Base-by-base conservation (phyloP, 2,113 vertebrate species). In the Balaeniceps rex region DNA sequence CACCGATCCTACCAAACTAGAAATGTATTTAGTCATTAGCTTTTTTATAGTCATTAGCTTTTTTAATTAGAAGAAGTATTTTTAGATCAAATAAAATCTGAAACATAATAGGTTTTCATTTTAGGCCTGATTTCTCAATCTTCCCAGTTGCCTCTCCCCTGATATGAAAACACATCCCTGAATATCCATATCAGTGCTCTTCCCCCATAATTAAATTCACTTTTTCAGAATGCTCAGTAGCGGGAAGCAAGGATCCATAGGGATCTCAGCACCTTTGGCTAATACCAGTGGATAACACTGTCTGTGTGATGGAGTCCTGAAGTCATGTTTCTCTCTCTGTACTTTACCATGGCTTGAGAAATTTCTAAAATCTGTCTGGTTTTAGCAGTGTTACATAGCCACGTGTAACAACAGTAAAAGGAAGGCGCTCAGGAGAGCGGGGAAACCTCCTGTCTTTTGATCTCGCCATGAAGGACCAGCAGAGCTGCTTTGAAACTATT, bases 351-450 rank as follows among this genome's bases (percentile, higher is more conserved):
- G 26, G 28, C 25, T 74, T 78, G 13, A 40, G 75, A 42, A 49
- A 12, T 69, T 14, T 64, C 24, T 54, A 3, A 74, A n/a, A 36
- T 47, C 12, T 49, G 2, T 17, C 14, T 40, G 46, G 10, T 63
- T 83, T 57, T 9, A 0, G 2, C 18, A 29, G n/a, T 31, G n/a
- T 49, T 64, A 11, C 0, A 1, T 10, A 47, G 36, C 26, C 29
- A 11, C 0, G 7, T 31, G 52, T 55, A 33, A 28, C 58, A 51
- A 31, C 47, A 68, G 44, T 42, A 26, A 44, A 72, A 66, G 42
- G 34, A 71, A 72, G 34, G 33, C 11, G 38, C 18, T 64, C 11
- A n/a, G 28, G 21, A 49, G 24, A 42, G 36, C 5, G 6, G 22
- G 51, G 14, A n/a, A 55, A 13, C 40, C 12, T 85, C 19, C 7